Evolutionary conservation across 1,140 invertebrate species (phyloP).

Genomic region (Neodiprion lecontei): DNA sequence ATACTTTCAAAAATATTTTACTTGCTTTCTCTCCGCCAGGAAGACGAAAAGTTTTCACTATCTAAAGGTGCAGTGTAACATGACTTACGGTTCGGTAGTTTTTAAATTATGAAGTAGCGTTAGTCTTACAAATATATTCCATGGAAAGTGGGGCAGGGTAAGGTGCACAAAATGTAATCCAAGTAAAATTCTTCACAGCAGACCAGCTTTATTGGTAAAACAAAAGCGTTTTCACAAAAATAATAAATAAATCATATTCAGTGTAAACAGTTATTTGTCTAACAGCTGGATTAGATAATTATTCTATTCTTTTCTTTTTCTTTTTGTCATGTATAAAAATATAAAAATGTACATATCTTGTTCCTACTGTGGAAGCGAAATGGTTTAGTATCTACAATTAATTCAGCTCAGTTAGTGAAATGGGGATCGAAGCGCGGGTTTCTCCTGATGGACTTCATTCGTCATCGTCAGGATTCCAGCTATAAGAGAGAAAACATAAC

Average conservation of each 20-base stretch:
- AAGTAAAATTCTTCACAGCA: slow-evolving; percentile 35
- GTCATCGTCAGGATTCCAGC: neutral
- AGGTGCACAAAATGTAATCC: neutral
- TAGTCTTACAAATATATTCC: neutral
- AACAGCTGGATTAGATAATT: neutral
- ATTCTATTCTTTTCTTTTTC: neutral
- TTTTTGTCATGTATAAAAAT: slow-evolving; percentile 12
- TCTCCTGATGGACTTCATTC: neutral
- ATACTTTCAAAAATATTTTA: no score
- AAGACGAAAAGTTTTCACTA: no score
- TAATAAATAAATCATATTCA: slow-evolving; percentile 59
- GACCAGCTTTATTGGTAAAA: slow-evolving; percentile 60
- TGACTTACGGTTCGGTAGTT: neutral
- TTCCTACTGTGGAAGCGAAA: neutral
- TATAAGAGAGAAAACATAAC: no score
- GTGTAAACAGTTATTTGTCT: slow-evolving; percentile 12
- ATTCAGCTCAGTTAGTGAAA: neutral
- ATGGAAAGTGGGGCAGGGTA: neutral
- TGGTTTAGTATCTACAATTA: neutral
- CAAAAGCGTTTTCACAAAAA: slow-evolving; percentile 59
- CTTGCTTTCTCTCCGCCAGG: no score
- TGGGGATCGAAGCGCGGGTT: neutral
- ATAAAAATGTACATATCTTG: slow-evolving; percentile 12
- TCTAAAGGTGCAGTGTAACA: no score
- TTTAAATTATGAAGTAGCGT: neutral